Conservation (phyloP, 2,888 invertebrate genomes). For the Harpalus rufipes region DNA sequence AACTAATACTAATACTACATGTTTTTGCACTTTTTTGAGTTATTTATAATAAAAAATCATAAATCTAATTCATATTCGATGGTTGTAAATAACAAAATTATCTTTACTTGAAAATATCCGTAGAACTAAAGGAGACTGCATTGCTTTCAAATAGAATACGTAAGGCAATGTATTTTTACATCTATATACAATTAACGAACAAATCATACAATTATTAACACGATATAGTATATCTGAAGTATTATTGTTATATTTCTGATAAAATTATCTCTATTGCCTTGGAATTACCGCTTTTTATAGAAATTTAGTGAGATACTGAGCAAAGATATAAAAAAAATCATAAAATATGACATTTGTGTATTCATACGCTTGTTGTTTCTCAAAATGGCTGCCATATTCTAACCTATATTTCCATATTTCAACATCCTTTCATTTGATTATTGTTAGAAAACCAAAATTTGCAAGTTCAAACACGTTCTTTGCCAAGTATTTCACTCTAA, state of each 20-base stretch:
- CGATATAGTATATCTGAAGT: conserved; percentile 27
- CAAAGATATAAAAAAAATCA: neutral
- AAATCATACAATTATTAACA: conserved; percentile 39
- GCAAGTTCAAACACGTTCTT: neutral
- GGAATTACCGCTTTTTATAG: neutral
- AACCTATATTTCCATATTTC: neutral
- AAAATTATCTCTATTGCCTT: conserved; percentile 54
- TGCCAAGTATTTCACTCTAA: neutral
- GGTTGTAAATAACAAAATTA: conserved; percentile 17
- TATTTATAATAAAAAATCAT: neutral
- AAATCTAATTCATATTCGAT: neutral
- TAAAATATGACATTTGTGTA: too few relatives aligned
- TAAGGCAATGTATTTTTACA: conserved; percentile 59
- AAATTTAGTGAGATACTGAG: neutral
- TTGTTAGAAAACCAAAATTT: neutral
- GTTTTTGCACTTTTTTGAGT: neutral
- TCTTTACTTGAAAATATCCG: neutral
- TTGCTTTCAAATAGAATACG: conserved; percentile 23
- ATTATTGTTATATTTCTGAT: conserved; percentile 58
- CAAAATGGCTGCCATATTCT: too few relatives aligned
- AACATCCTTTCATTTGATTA: too few relatives aligned
- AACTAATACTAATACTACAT: too few relatives aligned
- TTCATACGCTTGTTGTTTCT: too few relatives aligned
- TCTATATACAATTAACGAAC: conserved; percentile 40
- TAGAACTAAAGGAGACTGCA: conserved; percentile 18